phyloP scores from a whole-genome alignment of 1,140 invertebrate species.

The Drosophila simulans region DNA sequence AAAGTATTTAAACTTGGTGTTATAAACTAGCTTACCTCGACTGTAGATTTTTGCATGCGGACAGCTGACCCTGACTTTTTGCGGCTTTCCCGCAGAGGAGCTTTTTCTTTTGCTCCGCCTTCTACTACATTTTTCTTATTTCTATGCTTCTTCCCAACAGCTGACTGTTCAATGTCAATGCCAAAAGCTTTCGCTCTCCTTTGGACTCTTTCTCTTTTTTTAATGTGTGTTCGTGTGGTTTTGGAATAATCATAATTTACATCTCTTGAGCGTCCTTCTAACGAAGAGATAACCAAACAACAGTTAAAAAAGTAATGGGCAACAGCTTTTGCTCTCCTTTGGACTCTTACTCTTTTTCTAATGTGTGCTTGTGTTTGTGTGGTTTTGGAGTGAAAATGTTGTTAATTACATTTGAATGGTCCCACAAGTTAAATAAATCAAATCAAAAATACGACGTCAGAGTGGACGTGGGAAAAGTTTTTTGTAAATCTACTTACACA shows the following conservation, averaged over 20 bases:
- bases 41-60: conserved; percentile 22
- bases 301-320: conserved; percentile 39
- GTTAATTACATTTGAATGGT: too few species aligned
- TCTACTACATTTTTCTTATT: not conserved
- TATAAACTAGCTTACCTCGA: conserved; percentile 1
- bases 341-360: too few species aligned
- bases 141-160: conserved; percentile 27
- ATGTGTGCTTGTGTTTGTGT: too few species aligned
- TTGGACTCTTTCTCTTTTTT: not conserved
- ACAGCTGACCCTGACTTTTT: conserved; percentile 24
- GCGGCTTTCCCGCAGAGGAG: conserved; percentile 39
- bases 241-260: conserved; percentile 4
- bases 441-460: too few species aligned
- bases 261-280: not conserved
- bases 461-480: too few species aligned
- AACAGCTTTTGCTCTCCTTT: conserved; percentile 24
- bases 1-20: not conserved
- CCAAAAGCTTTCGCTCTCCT: conserved; percentile 45
- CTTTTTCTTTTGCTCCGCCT: conserved; percentile 3
- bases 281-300: not conserved
- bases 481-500: too few species aligned
- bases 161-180: conserved; percentile 54
- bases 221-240: not conserved
- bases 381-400: too few species aligned
- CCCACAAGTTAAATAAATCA: too few species aligned